These are phyloP conservation scores for Epinephelus fuscoguttatus DNA, from an alignment of 2,113 vertebrate species.

Conservation along the genomic window DNA sequence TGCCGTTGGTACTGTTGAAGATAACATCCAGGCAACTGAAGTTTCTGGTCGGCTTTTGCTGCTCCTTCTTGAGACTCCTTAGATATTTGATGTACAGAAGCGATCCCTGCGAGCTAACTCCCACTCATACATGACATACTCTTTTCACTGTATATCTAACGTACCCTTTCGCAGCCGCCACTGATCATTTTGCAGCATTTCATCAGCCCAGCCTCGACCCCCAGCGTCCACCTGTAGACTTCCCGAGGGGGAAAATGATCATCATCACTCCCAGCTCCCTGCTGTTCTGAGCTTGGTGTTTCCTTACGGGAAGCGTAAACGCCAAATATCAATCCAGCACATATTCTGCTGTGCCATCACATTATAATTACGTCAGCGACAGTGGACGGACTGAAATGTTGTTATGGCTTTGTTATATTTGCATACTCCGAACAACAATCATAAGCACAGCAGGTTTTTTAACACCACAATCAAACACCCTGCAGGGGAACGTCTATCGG, in stretches of 20 bases:
- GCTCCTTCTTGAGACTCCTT: not conserved
- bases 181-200: not conserved
- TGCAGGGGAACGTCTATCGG: slow-evolving; percentile 4
- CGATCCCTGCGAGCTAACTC: not conserved
- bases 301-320: not conserved
- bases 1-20: not conserved
- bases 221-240: slow-evolving; percentile 11
- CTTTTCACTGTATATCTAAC: not conserved
- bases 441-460: slow-evolving; percentile 8
- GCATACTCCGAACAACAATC: slow-evolving; percentile 5
- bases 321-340: not conserved
- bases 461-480: slow-evolving; percentile 31
- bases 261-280: not conserved
- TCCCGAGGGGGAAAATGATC: not conserved
- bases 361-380: not conserved
- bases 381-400: not conserved
- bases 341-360: slow-evolving; percentile 1
- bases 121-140: not conserved
- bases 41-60: not conserved
- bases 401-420: slow-evolving; percentile 13
- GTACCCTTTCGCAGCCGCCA: not conserved
- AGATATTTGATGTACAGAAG: not conserved
- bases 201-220: not conserved
- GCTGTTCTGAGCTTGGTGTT: slow-evolving; percentile 5
- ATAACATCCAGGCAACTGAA: not conserved